Conservation (phyloP, 2,888 invertebrate species). For the Drosophila paranaensis region DNA sequence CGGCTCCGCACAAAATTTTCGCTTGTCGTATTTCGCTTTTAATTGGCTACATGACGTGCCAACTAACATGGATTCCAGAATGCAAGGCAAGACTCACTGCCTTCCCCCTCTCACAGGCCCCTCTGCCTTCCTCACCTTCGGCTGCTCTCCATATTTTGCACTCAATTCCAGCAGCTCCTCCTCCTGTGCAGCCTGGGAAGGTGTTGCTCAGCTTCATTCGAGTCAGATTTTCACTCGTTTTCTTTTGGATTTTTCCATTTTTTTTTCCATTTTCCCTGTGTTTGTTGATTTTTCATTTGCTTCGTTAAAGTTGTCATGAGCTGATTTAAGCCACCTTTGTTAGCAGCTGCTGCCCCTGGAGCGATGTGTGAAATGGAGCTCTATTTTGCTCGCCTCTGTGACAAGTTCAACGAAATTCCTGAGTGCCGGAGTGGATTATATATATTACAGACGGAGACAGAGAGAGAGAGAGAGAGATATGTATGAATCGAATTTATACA, state of each 20-base stretch:
- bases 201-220: slow-evolving; percentile 44
- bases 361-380: slow-evolving; percentile 11
- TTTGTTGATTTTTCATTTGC: slow-evolving; percentile 52
- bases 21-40: slow-evolving; percentile 79
- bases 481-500: background rate
- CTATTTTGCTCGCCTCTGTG: slow-evolving; percentile 12
- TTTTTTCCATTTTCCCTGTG: slow-evolving; percentile 25
- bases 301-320: slow-evolving; percentile 77
- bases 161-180: slow-evolving; percentile 64
- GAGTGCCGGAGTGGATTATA: background rate
- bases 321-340: slow-evolving; percentile 78
- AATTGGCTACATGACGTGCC: slow-evolving; percentile 81
- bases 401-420: slow-evolving; percentile 27
- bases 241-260: slow-evolving; percentile 1
- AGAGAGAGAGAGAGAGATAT: no score
- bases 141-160: slow-evolving; percentile 58
- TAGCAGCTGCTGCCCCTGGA: slow-evolving; percentile 19
- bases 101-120: background rate
- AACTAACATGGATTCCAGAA: slow-evolving; percentile 75
- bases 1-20: slow-evolving; percentile 58
- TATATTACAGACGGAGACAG: background rate
- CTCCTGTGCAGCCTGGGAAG: slow-evolving; percentile 23
- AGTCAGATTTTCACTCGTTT: slow-evolving; percentile 55
- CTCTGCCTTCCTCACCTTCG: no score
- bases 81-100: slow-evolving; percentile 37